Conservation (phyloP, 1,140 invertebrate genomes). For the Hypothenemus hampei region DNA sequence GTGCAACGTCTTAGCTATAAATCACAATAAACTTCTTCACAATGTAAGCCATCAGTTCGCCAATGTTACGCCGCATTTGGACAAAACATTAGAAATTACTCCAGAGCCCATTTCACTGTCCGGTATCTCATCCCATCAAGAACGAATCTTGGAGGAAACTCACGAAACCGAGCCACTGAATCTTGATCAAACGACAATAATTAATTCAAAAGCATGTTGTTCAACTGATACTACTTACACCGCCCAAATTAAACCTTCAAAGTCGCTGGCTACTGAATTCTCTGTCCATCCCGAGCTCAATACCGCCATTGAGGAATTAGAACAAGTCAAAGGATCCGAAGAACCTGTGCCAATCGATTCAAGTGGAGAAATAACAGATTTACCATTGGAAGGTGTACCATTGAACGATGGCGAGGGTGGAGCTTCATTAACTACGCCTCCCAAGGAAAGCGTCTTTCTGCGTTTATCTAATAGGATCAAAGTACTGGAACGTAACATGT, state of each 20-base stretch:
- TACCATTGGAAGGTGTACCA: too few species aligned
- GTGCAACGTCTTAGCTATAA: slow-evolving; percentile 65
- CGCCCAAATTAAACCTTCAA: slow-evolving; percentile 44
- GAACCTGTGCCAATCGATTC: too few species aligned
- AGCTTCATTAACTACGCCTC: too few species aligned
- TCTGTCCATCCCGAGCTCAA: slow-evolving; percentile 1
- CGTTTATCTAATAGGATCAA: slow-evolving; percentile 93
- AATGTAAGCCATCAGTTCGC: slow-evolving; percentile 50
- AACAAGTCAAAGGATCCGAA: slow-evolving; percentile 29
- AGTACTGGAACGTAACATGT: slow-evolving; percentile 94
- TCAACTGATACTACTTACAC: slow-evolving; percentile 18
- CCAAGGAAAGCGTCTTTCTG: slow-evolving; percentile 90
- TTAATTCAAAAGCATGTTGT: slow-evolving; percentile 11
- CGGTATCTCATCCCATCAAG: too few species aligned
- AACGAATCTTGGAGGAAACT: neutral
- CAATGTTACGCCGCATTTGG: slow-evolving; percentile 31
- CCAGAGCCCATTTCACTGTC: neutral
- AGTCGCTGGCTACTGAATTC: slow-evolving; percentile 35
- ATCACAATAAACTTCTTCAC: slow-evolving; percentile 61
- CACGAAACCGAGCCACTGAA: slow-evolving; percentile 9
- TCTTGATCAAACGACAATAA: slow-evolving; percentile 1
- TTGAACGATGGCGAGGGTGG: too few species aligned
- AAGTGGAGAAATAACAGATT: too few species aligned
- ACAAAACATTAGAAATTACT: slow-evolving; percentile 16
- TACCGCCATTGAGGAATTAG: neutral